These are phyloP conservation scores for Colletes gigas DNA, from an alignment of 1,140 invertebrate genomes.

Conservation along the genomic window DNA sequence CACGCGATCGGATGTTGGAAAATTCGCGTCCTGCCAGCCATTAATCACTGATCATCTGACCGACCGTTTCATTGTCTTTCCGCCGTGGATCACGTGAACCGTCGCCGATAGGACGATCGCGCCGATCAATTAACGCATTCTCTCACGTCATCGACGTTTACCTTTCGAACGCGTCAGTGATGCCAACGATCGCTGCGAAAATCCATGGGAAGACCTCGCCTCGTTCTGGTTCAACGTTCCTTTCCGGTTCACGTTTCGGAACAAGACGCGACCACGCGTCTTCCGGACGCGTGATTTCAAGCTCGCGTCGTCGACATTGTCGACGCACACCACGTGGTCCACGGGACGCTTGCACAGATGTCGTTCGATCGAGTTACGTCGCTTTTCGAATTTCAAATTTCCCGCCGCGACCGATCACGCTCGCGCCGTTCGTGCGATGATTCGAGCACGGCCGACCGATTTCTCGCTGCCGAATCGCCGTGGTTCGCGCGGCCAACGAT, in stretches of 20 bases:
- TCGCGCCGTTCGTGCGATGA: not conserved
- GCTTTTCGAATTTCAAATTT: slow-evolving; percentile 38
- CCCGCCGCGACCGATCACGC: not conserved
- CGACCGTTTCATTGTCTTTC: slow-evolving; percentile 39
- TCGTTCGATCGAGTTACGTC: slow-evolving; percentile 19
- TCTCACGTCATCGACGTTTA: slow-evolving; percentile 49
- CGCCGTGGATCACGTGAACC: slow-evolving; percentile 36
- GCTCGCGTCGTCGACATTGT: slow-evolving; percentile 9
- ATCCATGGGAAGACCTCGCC: not conserved
- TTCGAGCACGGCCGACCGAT: not conserved
- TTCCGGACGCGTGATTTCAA: not conserved
- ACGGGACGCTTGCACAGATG: slow-evolving; percentile 24
- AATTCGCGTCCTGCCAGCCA: slow-evolving; percentile 36
- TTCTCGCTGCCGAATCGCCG: not conserved
- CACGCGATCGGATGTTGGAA: slow-evolving; percentile 58
- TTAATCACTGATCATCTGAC: slow-evolving; percentile 50
- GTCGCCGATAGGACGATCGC: not conserved
- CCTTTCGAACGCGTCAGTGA: slow-evolving; percentile 39
- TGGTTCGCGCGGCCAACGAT: not conserved
- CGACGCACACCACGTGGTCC: slow-evolving; percentile 28
- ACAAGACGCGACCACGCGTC: too few relatives aligned
- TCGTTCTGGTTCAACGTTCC: not conserved
- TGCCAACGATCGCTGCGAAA: slow-evolving; percentile 13
- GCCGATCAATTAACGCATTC: slow-evolving; percentile 51
- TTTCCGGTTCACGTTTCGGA: not conserved